Percentiles rank a stretch among this genome's conserved stretches.
Conservation (phyloP, 2,888 invertebrate species). For the Cecidostiba fungosa region DNA sequence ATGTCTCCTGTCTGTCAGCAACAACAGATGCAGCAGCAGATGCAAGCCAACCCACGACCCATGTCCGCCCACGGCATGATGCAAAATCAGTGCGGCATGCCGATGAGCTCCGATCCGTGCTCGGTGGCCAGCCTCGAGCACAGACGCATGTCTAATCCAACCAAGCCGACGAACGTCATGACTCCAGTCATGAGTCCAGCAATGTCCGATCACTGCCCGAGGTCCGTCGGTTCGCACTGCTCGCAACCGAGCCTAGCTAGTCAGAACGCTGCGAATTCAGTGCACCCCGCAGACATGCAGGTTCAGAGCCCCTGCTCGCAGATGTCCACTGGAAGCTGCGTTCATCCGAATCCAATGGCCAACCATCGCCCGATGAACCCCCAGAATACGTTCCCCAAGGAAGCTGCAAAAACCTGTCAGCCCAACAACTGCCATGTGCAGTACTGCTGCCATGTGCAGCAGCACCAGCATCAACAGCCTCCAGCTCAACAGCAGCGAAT, state of each 20-base stretch:
- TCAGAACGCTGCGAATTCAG: conserved; percentile 60
- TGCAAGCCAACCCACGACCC: conserved; percentile 56
- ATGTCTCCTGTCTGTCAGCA: conserved; percentile 77
- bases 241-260: conserved; percentile 64
- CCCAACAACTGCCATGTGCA: conserved; percentile 68
- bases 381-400: conserved; percentile 57
- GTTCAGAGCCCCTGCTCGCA: conserved; percentile 64
- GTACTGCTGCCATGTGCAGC: conserved; percentile 69
- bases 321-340: conserved; percentile 59
- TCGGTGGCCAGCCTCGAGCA: conserved; percentile 69
- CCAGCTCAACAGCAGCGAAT: conserved; percentile 71
- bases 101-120: conserved; percentile 79
- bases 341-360: conserved; percentile 52
- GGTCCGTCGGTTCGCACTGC: conserved; percentile 62
- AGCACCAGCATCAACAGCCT: conserved; percentile 64
- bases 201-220: conserved; percentile 66
- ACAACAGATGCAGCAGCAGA: conserved; percentile 79
- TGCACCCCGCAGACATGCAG: conserved; percentile 57
- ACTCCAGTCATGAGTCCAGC: conserved; percentile 59
- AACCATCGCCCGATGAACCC: conserved; percentile 41
- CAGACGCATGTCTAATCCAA: conserved; percentile 22
- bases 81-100: conserved; percentile 64
- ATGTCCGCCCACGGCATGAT: conserved; percentile 44
- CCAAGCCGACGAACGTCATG: conserved; percentile 51
- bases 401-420: conserved; percentile 63